These are phyloP conservation scores for Nephrotoma flavescens DNA, from an alignment of 2,888 invertebrate species.

Conservation along the genomic window DNA sequence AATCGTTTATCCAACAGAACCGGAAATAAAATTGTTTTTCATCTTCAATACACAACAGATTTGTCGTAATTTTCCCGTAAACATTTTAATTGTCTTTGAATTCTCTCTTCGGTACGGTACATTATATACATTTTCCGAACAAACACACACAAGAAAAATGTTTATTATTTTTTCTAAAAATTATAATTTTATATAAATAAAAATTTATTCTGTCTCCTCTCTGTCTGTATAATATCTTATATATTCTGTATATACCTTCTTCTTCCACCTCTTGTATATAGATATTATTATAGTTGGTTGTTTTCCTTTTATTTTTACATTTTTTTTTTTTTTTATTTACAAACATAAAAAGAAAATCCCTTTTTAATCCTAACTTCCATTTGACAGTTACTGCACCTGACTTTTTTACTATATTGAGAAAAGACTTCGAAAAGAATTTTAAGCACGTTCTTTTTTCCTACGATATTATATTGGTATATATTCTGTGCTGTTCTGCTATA, in stretches of 20 bases:
- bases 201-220: background rate
- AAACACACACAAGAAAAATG: background rate
- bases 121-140: background rate
- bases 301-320: background rate
- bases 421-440: background rate
- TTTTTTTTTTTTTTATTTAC: background rate
- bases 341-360: slow-evolving; percentile 2
- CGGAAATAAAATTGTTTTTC: background rate
- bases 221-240: background rate
- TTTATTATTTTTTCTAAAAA: background rate
- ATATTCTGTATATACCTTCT: background rate
- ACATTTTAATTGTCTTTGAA: background rate
- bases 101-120: background rate
- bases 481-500: background rate
- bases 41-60: background rate
- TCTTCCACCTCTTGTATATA: background rate
- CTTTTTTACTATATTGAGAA: slow-evolving; percentile 2
- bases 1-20: background rate
- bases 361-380: slow-evolving; percentile 5
- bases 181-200: background rate
- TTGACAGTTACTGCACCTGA: slow-evolving; percentile 6
- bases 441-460: background rate
- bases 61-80: background rate
- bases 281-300: background rate
- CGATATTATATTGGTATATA: background rate